phyloP scores from a whole-genome alignment of 2,797 vertebrate genomes.

The Mastacembelus armatus region DNA sequence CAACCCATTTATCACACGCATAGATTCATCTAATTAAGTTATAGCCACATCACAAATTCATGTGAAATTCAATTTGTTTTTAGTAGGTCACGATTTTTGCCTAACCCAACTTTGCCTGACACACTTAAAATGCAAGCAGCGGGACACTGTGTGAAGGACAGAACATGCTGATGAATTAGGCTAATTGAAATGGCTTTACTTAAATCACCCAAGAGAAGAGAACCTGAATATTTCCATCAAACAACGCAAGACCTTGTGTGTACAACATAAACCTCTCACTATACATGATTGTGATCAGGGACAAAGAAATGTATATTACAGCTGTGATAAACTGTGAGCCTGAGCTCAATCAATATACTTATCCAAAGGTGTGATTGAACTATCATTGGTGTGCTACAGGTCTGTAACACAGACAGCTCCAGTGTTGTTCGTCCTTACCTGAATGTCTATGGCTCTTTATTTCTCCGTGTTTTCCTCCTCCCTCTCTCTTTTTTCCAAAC shows the following conservation, averaged over 20 bases:
- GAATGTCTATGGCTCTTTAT: constrained; percentile 58
- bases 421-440: too few species aligned
- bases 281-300: not conserved
- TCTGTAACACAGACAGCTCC: too few species aligned
- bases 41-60: constrained; percentile 10
- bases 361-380: too few species aligned
- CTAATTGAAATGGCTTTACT: constrained; percentile 80
- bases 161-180: constrained; percentile 77
- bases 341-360: too few species aligned
- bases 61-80: constrained; percentile 48
- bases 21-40: constrained; percentile 8
- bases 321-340: not conserved
- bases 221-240: constrained; percentile 60
- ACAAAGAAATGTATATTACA: not conserved
- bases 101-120: constrained; percentile 78
- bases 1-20: not conserved
- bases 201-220: constrained; percentile 77
- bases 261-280: constrained; percentile 2
- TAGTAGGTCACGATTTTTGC: constrained; percentile 80
- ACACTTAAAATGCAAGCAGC: constrained; percentile 76
- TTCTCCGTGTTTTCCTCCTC: constrained; percentile 60
- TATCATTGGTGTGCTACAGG: too few species aligned
- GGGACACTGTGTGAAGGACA: constrained; percentile 72
- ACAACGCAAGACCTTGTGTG: constrained; percentile 39
- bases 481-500: constrained; percentile 75